These are phyloP conservation scores for Vidua chalybeata DNA, from an alignment of 2,113 vertebrate genomes.

Conservation along the genomic window DNA sequence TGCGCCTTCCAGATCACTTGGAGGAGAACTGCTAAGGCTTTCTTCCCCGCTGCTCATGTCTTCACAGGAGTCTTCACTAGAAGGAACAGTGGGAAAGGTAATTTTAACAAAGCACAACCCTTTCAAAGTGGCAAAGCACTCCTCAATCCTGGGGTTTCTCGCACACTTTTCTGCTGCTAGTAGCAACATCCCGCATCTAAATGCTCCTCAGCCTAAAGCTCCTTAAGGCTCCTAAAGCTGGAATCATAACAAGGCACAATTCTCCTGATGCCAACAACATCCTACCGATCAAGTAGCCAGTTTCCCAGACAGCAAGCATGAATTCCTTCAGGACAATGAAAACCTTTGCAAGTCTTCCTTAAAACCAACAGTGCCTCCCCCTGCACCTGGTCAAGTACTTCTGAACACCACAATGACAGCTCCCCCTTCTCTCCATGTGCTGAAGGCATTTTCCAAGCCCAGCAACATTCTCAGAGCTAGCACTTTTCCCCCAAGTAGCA, in stretches of 20 bases:
- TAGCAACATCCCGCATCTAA: background rate
- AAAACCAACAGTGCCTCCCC: background rate
- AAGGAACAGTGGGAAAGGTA: background rate
- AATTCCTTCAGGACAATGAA: background rate
- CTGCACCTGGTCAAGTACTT: background rate
- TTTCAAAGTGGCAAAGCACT: background rate
- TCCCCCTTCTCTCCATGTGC: no score
- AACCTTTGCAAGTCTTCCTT: background rate
- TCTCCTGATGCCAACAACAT: background rate
- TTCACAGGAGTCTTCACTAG: constrained; percentile 91
- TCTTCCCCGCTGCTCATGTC: constrained; percentile 94
- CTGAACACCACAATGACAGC: background rate
- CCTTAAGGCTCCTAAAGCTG: background rate
- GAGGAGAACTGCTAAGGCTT: constrained; percentile 86
- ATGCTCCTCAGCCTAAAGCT: background rate
- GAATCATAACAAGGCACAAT: background rate
- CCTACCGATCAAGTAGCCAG: background rate
- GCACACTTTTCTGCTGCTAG: background rate
- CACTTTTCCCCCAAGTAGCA: rapidly evolving
- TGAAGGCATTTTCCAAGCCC: background rate
- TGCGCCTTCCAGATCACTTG: constrained; percentile 80
- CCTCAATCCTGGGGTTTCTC: background rate
- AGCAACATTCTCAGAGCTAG: background rate
- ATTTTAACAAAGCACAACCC: background rate
- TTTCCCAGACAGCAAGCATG: background rate